Conservation (phyloP, 2,888 invertebrate species). For the Agonum fuliginosum region DNA sequence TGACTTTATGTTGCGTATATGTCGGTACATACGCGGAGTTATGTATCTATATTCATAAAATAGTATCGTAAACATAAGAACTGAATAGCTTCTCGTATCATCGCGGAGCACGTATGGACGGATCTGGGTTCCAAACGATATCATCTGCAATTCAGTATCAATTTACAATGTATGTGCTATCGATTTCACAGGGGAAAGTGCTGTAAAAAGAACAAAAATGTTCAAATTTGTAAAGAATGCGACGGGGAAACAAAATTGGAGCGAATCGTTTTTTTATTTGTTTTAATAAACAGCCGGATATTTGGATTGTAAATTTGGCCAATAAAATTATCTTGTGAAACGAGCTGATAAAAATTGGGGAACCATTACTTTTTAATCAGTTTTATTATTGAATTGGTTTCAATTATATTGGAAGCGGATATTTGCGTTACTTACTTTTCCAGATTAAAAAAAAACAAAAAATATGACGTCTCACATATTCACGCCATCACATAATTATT, state of each 20-base stretch:
- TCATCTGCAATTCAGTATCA: slow-evolving; percentile 46
- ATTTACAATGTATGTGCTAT: slow-evolving; percentile 48
- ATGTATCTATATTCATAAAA: slow-evolving; percentile 43
- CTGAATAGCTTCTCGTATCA: slow-evolving; percentile 38
- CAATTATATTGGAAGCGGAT: slow-evolving; percentile 11
- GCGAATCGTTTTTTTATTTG: slow-evolving; percentile 20
- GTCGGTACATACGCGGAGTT: slow-evolving; percentile 8
- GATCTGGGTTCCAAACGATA: slow-evolving; percentile 29
- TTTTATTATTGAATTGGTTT: slow-evolving; percentile 29
- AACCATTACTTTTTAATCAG: slow-evolving; percentile 39
- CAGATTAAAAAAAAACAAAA: slow-evolving; percentile 11
- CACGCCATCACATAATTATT: too few species aligned
- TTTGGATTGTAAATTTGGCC: slow-evolving; percentile 34
- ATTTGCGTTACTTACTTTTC: slow-evolving; percentile 18
- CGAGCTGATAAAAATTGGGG: slow-evolving; percentile 38
- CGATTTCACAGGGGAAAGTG: slow-evolving; percentile 42
- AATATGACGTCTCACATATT: not conserved
- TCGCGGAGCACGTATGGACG: slow-evolving; percentile 13
- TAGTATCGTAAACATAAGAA: slow-evolving; percentile 42
- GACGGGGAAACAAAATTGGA: slow-evolving; percentile 23
- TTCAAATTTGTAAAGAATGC: slow-evolving; percentile 28
- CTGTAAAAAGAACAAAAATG: slow-evolving; percentile 27
- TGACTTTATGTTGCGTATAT: not conserved
- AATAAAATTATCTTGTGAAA: slow-evolving; percentile 36
- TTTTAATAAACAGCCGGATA: slow-evolving; percentile 35